These are phyloP conservation scores for Sarcophaga variegata DNA, from an alignment of 2,888 invertebrate species.

Conservation along the genomic window DNA sequence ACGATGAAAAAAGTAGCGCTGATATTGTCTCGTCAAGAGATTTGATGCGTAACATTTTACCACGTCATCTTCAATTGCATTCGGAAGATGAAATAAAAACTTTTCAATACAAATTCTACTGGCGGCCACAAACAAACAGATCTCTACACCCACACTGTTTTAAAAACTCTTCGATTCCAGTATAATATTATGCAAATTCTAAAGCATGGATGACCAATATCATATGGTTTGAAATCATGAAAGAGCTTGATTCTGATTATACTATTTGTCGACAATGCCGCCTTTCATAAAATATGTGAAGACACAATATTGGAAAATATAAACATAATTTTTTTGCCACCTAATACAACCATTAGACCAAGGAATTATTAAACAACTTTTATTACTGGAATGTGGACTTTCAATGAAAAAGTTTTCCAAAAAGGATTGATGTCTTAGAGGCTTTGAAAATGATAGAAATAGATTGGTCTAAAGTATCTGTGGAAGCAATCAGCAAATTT, in stretches of 20 bases:
- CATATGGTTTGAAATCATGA: too few species aligned
- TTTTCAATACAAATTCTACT: slow-evolving; percentile 19
- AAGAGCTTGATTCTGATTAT: background rate
- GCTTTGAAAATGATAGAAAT: too few species aligned
- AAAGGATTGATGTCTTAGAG: background rate
- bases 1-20: background rate
- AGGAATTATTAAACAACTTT: background rate
- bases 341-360: background rate
- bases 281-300: background rate
- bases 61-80: background rate
- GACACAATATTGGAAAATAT: background rate
- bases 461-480: too few species aligned
- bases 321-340: background rate
- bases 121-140: background rate
- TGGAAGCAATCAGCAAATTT: too few species aligned
- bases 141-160: background rate
- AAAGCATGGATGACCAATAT: too few species aligned
- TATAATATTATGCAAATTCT: too few species aligned
- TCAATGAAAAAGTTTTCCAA: background rate
- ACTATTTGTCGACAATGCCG: background rate
- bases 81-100: slow-evolving; percentile 13
- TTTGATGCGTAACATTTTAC: slow-evolving; percentile 16
- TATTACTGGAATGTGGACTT: background rate
- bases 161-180: too few species aligned
- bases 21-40: slow-evolving; percentile 5